phyloP scores from a whole-genome alignment of 2,113 vertebrate genomes.

The Tringa solitaria region DNA sequence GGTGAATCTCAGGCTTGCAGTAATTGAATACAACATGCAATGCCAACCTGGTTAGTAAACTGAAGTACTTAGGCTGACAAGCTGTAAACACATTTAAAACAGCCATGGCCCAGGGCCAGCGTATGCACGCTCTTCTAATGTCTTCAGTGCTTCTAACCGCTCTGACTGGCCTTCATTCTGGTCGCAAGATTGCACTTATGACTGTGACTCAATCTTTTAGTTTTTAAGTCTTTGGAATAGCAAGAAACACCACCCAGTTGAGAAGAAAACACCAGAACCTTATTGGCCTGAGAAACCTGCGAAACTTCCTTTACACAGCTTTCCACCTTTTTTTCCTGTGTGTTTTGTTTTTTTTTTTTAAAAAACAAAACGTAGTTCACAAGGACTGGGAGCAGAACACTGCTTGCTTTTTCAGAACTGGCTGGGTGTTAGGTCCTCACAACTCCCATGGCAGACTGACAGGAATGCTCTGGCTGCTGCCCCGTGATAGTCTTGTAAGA shows the following conservation, averaged over 20 bases:
- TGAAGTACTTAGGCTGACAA: slow-evolving; percentile 5
- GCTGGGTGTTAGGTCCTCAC: neutral
- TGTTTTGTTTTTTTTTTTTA: neutral
- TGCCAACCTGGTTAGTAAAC: slow-evolving; percentile 48
- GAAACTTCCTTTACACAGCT: neutral
- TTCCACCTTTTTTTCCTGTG: neutral
- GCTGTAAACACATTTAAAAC: slow-evolving; percentile 32
- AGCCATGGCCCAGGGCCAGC: neutral
- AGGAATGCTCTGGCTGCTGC: neutral
- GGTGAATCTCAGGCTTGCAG: neutral
- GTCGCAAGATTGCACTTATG: neutral
- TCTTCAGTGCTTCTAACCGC: neutral
- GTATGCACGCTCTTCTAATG: neutral
- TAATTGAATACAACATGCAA: slow-evolving; percentile 1
- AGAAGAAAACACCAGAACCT: neutral
- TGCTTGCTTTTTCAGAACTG: neutral
- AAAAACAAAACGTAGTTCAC: neutral
- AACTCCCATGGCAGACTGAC: neutral
- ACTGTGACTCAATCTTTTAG: neutral
- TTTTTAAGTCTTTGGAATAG: neutral
- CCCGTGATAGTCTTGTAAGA: neutral
- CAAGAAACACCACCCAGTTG: neutral
- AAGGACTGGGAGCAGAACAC: neutral
- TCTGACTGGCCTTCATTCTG: neutral
- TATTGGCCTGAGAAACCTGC: neutral